Conservation (phyloP, 2,888 invertebrate genomes). For the Meiosimyza decipiens region DNA sequence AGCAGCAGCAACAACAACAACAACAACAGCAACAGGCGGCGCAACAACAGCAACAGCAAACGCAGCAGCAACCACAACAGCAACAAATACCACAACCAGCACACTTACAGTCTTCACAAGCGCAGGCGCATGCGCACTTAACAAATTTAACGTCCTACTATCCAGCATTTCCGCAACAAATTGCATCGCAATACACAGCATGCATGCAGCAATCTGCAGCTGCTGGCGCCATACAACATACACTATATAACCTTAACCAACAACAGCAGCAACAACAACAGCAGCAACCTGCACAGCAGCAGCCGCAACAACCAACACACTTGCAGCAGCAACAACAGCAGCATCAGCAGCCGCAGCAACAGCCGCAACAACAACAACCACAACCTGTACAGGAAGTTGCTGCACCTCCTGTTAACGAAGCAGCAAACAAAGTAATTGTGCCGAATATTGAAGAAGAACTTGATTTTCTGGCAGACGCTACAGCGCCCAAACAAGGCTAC, state of each 20-base stretch:
- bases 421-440: slow-evolving; percentile 85
- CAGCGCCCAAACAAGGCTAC: slow-evolving; percentile 60
- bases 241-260: slow-evolving; percentile 52
- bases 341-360: slow-evolving; percentile 52
- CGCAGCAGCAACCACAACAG: slow-evolving; percentile 47
- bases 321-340: slow-evolving; percentile 50
- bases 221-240: slow-evolving; percentile 51
- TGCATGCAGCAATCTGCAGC: slow-evolving; percentile 61
- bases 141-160: slow-evolving; percentile 69
- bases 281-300: slow-evolving; percentile 48
- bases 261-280: slow-evolving; percentile 53
- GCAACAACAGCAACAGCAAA: slow-evolving; percentile 49
- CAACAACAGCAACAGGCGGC: slow-evolving; percentile 55
- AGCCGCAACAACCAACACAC: slow-evolving; percentile 44
- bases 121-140: slow-evolving; percentile 75
- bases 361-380: slow-evolving; percentile 55
- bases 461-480: slow-evolving; percentile 75
- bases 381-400: slow-evolving; percentile 46
- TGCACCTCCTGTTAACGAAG: slow-evolving; percentile 70
- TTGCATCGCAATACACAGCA: slow-evolving; percentile 64
- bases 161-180: slow-evolving; percentile 64
- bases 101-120: slow-evolving; percentile 82
- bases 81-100: slow-evolving; percentile 75
- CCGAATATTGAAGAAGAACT: slow-evolving; percentile 91
- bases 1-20: slow-evolving; percentile 52